Evolutionary conservation across 2,888 invertebrate species (phyloP).

Genomic region (Caenorhabditis sp.): DNA sequence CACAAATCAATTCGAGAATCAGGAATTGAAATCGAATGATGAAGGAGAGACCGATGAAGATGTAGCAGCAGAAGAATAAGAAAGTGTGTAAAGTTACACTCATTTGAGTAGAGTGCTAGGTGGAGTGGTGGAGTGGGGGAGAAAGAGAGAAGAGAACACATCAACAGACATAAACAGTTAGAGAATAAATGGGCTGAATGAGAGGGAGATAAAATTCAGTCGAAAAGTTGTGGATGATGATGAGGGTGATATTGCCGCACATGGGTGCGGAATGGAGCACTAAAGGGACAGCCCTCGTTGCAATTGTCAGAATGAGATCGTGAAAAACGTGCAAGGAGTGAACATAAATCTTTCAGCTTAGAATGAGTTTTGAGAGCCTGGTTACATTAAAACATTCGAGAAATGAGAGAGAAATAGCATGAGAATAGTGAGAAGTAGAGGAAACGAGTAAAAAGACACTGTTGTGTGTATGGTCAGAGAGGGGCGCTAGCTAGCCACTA

Average conservation of each 20-base stretch:
- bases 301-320: too few relatives aligned
- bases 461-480: slow-evolving; percentile 23
- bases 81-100: slow-evolving; percentile 51
- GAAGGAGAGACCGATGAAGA: slow-evolving; percentile 6
- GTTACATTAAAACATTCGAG: too few relatives aligned
- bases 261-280: not conserved
- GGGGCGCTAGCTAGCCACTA: not conserved
- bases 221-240: not conserved
- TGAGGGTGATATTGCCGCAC: slow-evolving; percentile 6
- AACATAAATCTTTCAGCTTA: too few relatives aligned
- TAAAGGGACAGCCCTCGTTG: too few relatives aligned
- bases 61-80: slow-evolving; percentile 37
- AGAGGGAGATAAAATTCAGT: not conserved
- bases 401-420: not conserved
- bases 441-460: slow-evolving; percentile 4
- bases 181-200: slow-evolving; percentile 32
- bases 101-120: slow-evolving; percentile 38
- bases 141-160: slow-evolving; percentile 28
- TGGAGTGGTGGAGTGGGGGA: slow-evolving; percentile 23
- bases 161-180: slow-evolving; percentile 40
- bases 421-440: too few relatives aligned
- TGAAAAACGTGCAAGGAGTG: too few relatives aligned
- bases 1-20: slow-evolving; percentile 36
- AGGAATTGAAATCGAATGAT: slow-evolving; percentile 4
- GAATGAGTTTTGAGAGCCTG: too few relatives aligned